Evolutionary conservation across 2,113 vertebrate genomes (phyloP).

Genomic region (Ursus arctos): DNA sequence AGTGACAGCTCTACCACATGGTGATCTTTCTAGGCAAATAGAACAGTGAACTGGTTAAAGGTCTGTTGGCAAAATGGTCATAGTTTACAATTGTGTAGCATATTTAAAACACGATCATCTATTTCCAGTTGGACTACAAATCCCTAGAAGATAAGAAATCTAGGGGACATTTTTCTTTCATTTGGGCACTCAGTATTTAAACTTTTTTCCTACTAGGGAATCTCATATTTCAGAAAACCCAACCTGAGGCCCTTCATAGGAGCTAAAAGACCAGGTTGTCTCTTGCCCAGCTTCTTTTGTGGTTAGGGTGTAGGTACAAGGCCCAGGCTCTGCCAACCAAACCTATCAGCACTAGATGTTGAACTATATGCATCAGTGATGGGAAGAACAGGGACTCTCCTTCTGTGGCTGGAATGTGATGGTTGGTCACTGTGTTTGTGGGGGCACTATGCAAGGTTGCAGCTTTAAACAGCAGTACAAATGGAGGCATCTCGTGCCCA

Average conservation of each 20-base stretch:
- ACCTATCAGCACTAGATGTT: neutral
- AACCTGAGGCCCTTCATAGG: neutral
- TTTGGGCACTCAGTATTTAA: neutral
- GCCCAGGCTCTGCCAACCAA: neutral
- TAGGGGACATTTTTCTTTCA: neutral
- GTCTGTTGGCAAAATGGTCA: neutral
- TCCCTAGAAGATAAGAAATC: neutral
- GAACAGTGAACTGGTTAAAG: neutral
- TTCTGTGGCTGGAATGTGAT: no score
- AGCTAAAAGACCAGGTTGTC: neutral
- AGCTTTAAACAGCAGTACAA: neutral
- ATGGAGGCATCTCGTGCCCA: neutral
- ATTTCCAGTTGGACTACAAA: neutral
- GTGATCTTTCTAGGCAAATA: neutral
- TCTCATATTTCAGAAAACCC: neutral
- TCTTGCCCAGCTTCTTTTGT: neutral
- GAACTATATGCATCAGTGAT: neutral
- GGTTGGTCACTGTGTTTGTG: neutral
- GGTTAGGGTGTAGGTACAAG: neutral
- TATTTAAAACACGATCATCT: neutral
- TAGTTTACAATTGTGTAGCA: neutral
- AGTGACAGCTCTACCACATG: neutral
- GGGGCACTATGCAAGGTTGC: rapidly evolving
- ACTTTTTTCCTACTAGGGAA: neutral
- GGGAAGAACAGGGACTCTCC: no score